Evolutionary conservation across 2,113 vertebrate species (phyloP).

Genomic region (Nicator chloris): DNA sequence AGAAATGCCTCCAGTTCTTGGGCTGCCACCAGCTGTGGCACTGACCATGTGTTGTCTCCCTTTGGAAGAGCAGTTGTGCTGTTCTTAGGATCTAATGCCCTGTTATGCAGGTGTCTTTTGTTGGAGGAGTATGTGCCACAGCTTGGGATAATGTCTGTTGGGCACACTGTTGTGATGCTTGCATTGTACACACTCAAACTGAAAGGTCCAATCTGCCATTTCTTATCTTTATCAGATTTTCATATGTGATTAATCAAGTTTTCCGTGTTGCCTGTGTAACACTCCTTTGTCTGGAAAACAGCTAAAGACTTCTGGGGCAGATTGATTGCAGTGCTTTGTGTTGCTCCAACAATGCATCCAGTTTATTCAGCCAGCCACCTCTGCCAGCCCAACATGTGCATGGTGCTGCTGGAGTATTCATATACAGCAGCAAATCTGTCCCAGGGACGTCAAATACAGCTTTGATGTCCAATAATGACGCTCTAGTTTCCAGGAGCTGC

Average conservation of each 20-base stretch:
- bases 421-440: slow-evolving; percentile 24
- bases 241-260: neutral
- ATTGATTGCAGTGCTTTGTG: neutral
- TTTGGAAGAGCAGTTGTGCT: neutral
- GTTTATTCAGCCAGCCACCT: neutral
- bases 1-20: neutral
- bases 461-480: slow-evolving; percentile 30
- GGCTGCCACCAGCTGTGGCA: neutral
- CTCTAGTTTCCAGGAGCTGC: neutral
- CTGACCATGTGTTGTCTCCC: neutral
- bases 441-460: neutral
- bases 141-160: neutral
- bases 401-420: neutral
- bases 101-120: neutral
- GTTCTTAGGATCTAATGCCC: neutral
- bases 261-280: neutral
- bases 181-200: neutral
- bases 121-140: neutral
- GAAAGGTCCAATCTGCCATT: neutral
- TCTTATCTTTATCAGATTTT: neutral
- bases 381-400: neutral
- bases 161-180: neutral
- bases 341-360: neutral
- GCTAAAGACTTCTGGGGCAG: neutral
- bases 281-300: neutral